A percentile compares a stretch with the other conserved stretches of the same genome.
These are phyloP conservation scores for Limulus polyphemus DNA, from an alignment of 2,888 invertebrate species.

Conservation along the genomic window DNA sequence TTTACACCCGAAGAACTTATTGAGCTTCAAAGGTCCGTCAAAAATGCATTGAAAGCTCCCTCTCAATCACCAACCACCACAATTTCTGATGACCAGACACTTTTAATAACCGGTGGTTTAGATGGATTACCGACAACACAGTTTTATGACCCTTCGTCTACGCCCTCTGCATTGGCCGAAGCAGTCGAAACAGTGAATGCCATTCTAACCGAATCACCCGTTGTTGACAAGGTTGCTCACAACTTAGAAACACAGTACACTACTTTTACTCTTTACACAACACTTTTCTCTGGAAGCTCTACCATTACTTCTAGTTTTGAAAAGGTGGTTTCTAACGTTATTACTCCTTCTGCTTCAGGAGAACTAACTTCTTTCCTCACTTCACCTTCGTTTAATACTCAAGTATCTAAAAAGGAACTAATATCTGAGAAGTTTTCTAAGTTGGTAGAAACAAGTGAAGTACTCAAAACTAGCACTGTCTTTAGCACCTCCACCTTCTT, in stretches of 20 bases:
- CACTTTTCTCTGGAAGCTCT: slow-evolving; percentile 45
- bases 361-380: background rate
- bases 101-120: too few species aligned
- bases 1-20: too few species aligned
- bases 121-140: too few species aligned
- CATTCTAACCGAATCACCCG: too few species aligned
- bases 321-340: slow-evolving; percentile 54
- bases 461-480: slow-evolving; percentile 46
- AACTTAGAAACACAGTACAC: slow-evolving; percentile 37
- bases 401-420: background rate
- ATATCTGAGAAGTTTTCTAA: slow-evolving; percentile 3
- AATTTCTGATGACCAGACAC: too few species aligned
- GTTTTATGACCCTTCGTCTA: too few species aligned
- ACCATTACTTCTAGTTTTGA: slow-evolving; percentile 52
- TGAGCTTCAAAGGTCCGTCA: too few species aligned
- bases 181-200: too few species aligned
- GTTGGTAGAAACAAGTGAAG: slow-evolving; percentile 24
- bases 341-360: slow-evolving; percentile 47
- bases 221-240: slow-evolving; percentile 8
- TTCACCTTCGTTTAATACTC: background rate
- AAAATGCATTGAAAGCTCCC: too few species aligned
- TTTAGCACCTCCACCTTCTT: slow-evolving; percentile 67
- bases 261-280: slow-evolving; percentile 58
- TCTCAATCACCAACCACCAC: too few species aligned
- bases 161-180: too few species aligned